Conservation (phyloP, 1,140 invertebrate species). For the Littorina saxatilis region DNA sequence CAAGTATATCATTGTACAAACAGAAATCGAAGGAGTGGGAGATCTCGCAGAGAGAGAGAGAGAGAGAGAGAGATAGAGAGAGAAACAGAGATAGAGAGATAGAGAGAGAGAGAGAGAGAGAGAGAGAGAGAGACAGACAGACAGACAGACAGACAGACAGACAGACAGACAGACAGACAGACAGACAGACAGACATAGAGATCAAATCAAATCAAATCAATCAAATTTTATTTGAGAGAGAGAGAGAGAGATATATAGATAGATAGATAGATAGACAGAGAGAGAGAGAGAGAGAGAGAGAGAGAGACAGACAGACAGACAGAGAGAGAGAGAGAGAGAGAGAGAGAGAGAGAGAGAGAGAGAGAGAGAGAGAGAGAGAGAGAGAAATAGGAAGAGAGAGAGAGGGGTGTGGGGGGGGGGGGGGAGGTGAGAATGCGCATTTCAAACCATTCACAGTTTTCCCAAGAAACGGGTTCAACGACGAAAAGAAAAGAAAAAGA, state of each 20-base stretch:
- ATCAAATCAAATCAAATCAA: background rate
- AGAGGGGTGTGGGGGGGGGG: background rate
- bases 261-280: constrained; percentile 25
- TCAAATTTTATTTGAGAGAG: too few relatives aligned
- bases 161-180: background rate
- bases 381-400: constrained; percentile 19
- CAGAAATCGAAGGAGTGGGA: too few relatives aligned
- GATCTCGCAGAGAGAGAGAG: too few relatives aligned
- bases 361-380: constrained; percentile 28
- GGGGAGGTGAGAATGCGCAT: background rate
- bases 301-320: constrained; percentile 14
- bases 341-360: constrained; percentile 31
- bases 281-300: constrained; percentile 17
- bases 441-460: too few relatives aligned
- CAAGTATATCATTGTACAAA: too few relatives aligned
- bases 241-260: too few relatives aligned
- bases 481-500: too few relatives aligned
- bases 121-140: too few relatives aligned
- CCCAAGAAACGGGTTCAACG: too few relatives aligned
- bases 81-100: too few relatives aligned
- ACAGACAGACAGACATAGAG: background rate
- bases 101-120: too few relatives aligned
- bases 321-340: constrained; percentile 32
- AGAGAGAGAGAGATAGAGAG: too few relatives aligned
- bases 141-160: background rate